Evolutionary conservation across 2,888 invertebrate species (phyloP).

Genomic region (Maniola hyperantus): DNA sequence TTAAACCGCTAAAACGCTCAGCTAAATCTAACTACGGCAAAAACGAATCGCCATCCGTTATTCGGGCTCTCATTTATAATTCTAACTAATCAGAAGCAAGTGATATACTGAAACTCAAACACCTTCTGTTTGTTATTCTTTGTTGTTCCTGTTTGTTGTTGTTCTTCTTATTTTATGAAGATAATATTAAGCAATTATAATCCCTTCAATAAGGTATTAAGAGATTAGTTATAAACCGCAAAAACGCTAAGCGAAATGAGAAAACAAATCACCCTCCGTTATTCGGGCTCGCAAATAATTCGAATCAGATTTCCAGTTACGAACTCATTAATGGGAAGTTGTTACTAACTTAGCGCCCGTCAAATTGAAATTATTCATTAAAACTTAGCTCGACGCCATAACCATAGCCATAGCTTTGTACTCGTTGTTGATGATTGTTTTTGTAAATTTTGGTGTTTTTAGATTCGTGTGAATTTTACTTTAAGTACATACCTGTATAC

Average conservation of each 20-base stretch:
- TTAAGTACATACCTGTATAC: no score
- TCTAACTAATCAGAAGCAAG: no score
- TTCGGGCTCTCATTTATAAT: no score
- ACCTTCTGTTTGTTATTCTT: no score
- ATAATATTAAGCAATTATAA: background rate
- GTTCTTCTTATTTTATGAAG: no score
- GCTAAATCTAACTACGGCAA: no score
- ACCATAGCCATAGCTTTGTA: conserved; percentile 4
- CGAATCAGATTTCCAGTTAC: conserved; percentile 21
- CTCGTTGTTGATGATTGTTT: background rate
- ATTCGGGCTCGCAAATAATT: conserved; percentile 21
- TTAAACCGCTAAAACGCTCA: no score
- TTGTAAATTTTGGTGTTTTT: background rate
- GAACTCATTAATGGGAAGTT: conserved; percentile 23
- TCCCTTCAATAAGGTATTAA: background rate
- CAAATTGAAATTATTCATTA: conserved; percentile 26
- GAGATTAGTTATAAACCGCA: background rate
- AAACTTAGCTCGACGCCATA: conserved; percentile 7
- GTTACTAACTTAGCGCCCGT: conserved; percentile 18
- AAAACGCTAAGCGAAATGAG: background rate
- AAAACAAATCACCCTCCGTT: conserved; percentile 13
- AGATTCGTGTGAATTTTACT: background rate
- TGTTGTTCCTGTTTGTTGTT: no score
- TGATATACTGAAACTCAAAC: no score
- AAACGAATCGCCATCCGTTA: no score